Evolutionary conservation across 2,113 vertebrate genomes (phyloP).

Genomic region (Puffinus mauretanicus): DNA sequence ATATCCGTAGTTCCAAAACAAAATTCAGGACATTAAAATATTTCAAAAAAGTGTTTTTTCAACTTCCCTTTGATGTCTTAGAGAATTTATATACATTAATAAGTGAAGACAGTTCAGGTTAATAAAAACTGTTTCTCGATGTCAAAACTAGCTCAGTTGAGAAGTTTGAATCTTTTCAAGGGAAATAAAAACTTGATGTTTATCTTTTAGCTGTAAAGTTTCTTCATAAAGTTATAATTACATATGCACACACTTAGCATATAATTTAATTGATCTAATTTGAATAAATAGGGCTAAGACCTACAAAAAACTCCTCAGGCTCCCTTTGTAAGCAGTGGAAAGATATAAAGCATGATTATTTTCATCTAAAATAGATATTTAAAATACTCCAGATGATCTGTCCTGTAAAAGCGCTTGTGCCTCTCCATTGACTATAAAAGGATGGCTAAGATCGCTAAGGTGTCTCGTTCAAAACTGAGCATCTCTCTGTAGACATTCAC

Average conservation of each 20-base stretch:
- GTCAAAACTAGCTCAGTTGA: neutral
- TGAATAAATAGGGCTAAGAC: neutral
- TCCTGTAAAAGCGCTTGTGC: neutral
- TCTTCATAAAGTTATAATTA: neutral
- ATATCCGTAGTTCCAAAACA: neutral
- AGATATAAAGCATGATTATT: neutral
- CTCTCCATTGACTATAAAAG: neutral
- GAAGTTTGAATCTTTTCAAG: neutral
- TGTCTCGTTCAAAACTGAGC: neutral
- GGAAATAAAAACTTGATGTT: neutral
- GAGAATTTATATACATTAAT: neutral
- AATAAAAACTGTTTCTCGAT: neutral
- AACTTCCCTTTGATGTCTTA: neutral
- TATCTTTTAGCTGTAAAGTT: neutral
- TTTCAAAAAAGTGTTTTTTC: neutral
- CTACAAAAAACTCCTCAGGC: neutral
- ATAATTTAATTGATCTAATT: neutral
- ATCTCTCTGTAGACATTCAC: neutral
- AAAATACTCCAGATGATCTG: neutral
- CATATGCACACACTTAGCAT: neutral
- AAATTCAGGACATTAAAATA: neutral
- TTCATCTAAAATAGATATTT: neutral
- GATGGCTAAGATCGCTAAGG: neutral
- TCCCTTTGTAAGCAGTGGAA: neutral
- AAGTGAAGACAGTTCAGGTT: neutral